Evolutionary conservation across 2,888 invertebrate genomes (phyloP).

Genomic region (Galerucella nymphaeae): DNA sequence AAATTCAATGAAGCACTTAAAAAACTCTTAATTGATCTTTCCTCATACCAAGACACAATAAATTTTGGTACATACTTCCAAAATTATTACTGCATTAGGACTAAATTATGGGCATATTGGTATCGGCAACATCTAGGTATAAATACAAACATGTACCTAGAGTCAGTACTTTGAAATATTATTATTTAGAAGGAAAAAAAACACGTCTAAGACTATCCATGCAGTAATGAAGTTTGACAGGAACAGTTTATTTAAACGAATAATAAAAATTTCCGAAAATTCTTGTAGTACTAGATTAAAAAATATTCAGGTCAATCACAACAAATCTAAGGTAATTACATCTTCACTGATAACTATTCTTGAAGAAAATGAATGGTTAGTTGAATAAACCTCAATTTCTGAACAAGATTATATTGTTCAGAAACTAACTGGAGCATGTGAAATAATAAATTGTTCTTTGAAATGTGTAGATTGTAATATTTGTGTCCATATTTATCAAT

Average conservation of each 20-base stretch:
- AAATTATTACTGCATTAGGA: not conserved
- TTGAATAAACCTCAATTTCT: not conserved
- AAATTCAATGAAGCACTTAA: not conserved
- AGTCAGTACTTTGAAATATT: not conserved
- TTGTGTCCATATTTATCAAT: not conserved
- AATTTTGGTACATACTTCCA: not conserved
- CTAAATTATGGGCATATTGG: not conserved
- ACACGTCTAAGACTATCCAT: not conserved
- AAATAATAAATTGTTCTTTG: not conserved
- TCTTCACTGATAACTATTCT: no score
- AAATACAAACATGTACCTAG: not conserved
- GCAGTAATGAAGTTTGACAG: not conserved
- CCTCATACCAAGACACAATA: not conserved
- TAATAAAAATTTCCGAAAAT: not conserved
- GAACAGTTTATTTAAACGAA: not conserved
- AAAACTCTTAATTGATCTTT: not conserved
- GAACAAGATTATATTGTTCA: slow-evolving; percentile 2
- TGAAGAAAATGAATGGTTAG: not conserved
- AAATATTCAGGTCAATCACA: no score
- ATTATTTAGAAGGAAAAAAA: not conserved
- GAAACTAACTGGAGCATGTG: not conserved
- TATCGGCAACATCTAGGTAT: not conserved
- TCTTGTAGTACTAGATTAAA: not conserved
- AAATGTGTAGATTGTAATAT: not conserved
- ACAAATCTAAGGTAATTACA: no score